Evolutionary conservation across 1,140 invertebrate genomes (phyloP).

Genomic region (Probaryconus sp.): DNA sequence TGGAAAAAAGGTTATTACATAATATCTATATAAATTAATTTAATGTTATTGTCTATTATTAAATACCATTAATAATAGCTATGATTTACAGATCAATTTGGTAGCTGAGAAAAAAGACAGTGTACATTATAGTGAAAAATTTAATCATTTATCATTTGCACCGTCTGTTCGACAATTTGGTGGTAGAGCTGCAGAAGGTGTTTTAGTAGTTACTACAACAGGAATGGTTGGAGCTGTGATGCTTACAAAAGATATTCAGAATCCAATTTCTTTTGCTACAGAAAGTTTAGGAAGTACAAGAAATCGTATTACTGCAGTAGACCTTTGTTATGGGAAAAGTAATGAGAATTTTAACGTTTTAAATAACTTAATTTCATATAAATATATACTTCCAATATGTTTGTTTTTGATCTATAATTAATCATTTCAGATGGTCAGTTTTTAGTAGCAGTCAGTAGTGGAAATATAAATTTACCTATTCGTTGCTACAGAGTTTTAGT

Average conservation of each 20-base stretch:
- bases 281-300: conserved; percentile 86
- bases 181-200: conserved; percentile 88
- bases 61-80: neutral
- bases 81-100: conserved; percentile 67
- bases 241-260: conserved; percentile 78
- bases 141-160: conserved; percentile 85
- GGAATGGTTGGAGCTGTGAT: conserved; percentile 88
- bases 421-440: conserved; percentile 87
- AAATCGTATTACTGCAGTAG: conserved; percentile 85
- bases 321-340: conserved; percentile 87
- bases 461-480: conserved; percentile 83
- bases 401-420: no score
- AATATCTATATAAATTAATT: conserved; percentile 1
- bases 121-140: conserved; percentile 90
- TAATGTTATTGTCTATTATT: neutral
- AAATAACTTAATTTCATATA: conserved; percentile 46
- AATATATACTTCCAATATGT: no score
- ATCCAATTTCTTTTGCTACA: conserved; percentile 76
- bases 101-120: conserved; percentile 89
- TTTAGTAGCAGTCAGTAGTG: conserved; percentile 85
- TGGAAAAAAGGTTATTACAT: conserved; percentile 82
- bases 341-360: conserved; percentile 56
- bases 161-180: conserved; percentile 93
- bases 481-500: conserved; percentile 86
- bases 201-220: conserved; percentile 88